Percentiles rank a stretch among this genome's conserved stretches.
Evolutionary conservation across 2,888 invertebrate genomes (phyloP).

Genomic region (Balanococcus diminutus): DNA sequence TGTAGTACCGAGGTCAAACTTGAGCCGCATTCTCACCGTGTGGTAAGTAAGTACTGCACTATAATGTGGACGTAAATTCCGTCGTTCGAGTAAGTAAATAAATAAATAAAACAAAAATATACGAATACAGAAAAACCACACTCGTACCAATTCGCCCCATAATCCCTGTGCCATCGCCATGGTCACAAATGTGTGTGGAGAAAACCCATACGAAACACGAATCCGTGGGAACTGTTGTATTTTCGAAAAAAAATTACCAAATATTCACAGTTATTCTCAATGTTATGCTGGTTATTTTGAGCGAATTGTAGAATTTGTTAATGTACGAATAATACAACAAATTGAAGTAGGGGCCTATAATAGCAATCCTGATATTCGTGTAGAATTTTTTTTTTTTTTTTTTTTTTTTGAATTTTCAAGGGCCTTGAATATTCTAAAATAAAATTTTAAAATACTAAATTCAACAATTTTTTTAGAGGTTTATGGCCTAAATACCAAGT

Average conservation of each 20-base stretch:
- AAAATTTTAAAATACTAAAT: no score
- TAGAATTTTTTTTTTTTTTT: no score
- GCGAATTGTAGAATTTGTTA: no score
- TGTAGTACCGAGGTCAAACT: not conserved
- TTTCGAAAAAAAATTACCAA: not conserved
- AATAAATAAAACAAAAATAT: not conserved
- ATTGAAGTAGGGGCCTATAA: no score
- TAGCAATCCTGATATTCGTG: no score
- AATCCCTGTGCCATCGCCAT: not conserved
- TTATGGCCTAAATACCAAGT: no score
- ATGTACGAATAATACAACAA: no score
- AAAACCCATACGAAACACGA: not conserved
- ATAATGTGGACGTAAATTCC: not conserved
- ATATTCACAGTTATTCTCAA: not conserved
- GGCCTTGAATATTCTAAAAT: no score
- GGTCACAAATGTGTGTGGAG: not conserved
- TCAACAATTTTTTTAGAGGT: no score
- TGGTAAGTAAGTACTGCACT: not conserved
- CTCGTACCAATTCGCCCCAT: not conserved
- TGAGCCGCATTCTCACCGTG: not conserved
- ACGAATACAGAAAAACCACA: not conserved
- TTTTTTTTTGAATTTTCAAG: no score
- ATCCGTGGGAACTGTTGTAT: not conserved
- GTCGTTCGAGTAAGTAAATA: not conserved
- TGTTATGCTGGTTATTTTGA: no score